Conservation (phyloP, 1,140 invertebrate genomes). For the Bombus superbus region DNA sequence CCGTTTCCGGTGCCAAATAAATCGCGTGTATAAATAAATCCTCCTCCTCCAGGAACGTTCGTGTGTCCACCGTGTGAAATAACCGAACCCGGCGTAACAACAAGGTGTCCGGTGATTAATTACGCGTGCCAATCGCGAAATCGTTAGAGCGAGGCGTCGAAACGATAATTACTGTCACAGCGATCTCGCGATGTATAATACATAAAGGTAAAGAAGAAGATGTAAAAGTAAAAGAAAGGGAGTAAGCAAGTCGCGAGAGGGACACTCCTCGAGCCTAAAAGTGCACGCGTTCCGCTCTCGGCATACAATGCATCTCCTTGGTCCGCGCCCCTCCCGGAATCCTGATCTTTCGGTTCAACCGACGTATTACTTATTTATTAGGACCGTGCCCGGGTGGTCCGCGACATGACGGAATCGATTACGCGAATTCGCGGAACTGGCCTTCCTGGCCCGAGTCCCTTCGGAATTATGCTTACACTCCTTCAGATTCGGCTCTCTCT, state of each 20-base stretch:
- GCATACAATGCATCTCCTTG: conserved; percentile 52
- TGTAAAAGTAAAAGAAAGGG: background rate
- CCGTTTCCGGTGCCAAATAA: background rate
- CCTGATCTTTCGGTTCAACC: conserved; percentile 72
- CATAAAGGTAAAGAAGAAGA: background rate
- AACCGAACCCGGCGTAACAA: background rate
- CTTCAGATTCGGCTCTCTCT: conserved; percentile 51
- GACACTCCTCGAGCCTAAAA: background rate
- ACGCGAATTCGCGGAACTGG: conserved; percentile 82
- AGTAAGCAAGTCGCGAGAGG: background rate
- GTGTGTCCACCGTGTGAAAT: background rate
- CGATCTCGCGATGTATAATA: background rate
- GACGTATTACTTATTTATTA: conserved; percentile 83
- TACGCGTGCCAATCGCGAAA: background rate
- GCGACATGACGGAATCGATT: conserved; percentile 83
- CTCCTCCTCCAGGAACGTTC: background rate
- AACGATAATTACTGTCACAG: conserved; percentile 24
- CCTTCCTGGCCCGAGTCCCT: conserved; percentile 60
- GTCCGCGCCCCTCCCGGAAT: conserved; percentile 44
- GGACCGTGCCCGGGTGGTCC: conserved; percentile 81
- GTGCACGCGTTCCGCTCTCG: conserved; percentile 30
- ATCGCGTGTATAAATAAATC: background rate
- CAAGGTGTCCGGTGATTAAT: conserved; percentile 2
- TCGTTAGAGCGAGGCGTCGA: background rate
- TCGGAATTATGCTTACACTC: conserved; percentile 72